phyloP scores from a whole-genome alignment of 2,888 invertebrate genomes.

The Geophilus truncorum region DNA sequence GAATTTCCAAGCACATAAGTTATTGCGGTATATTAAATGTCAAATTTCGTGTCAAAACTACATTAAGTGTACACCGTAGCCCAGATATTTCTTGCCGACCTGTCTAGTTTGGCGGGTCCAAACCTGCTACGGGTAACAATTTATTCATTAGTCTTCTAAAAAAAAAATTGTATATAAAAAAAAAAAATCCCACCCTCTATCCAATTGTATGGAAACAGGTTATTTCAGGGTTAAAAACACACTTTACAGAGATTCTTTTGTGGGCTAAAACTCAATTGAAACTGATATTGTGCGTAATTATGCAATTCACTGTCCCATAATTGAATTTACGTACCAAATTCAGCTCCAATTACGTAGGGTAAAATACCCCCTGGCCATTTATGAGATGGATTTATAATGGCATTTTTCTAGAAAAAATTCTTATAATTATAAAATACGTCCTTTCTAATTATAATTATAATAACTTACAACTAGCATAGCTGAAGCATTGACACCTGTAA shows the following conservation, averaged over 20 bases:
- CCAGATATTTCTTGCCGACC: no score
- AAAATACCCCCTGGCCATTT: slow-evolving; percentile 44
- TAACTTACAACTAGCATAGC: not conserved
- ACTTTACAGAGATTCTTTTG: no score
- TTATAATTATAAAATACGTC: not conserved
- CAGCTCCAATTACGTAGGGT: slow-evolving; percentile 45
- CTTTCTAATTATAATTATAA: not conserved
- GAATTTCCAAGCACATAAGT: no score
- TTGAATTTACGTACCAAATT: slow-evolving; percentile 42
- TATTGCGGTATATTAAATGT: no score
- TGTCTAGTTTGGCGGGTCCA: not conserved
- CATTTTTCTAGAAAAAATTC: slow-evolving; percentile 40
- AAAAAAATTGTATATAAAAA: no score
- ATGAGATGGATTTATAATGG: slow-evolving; percentile 40
- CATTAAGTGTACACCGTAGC: no score
- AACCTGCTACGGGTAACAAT: not conserved
- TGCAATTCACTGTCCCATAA: not conserved
- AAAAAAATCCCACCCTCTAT: not conserved
- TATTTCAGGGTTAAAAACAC: not conserved
- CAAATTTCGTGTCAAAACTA: no score
- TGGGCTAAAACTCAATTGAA: no score
- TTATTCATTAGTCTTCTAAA: not conserved
- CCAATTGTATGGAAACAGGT: not conserved
- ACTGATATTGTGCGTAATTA: no score
- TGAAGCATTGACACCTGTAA: not conserved